Base-by-base conservation (phyloP, 2,113 vertebrate genomes). In the Okapia johnstoni region DNA sequence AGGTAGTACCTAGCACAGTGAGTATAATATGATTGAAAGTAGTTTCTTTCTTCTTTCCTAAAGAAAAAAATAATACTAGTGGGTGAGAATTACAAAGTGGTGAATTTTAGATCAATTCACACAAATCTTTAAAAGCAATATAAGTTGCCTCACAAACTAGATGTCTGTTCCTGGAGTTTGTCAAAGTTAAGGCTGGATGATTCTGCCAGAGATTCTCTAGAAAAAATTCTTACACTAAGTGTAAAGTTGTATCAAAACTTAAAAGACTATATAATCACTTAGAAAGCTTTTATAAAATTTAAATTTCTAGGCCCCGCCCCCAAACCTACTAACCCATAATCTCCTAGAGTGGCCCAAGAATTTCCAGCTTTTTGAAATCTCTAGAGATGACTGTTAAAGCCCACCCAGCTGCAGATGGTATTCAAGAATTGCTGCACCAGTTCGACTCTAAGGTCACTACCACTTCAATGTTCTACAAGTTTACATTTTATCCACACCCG, bases 51-150 rank as follows among this genome's bases (percentile, higher is more conserved):
- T 36, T 95, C 84, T 97, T 80, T 88, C 89, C 54, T 76, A 92
- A 90, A 88, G 28, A 60, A 96, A 85, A 76, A 66, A 89, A 92
- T 25, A 83, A 76, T 73, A 86, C 2, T 48, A 85, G 12, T 85
- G 16, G 13, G 4, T 91, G 17, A 21, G 76, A 94, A 94, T 90
- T 79, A 92, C 43, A 97, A 88, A 26, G 12, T 61, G n/a, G 21
- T 4, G 4, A 19, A 63, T 88, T 97, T 89, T 85, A 96, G 85
- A 81, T 94, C 46, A 90, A 48, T 88, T 15, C 46, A 90, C 54
- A 94, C 17, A 96, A 93, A 87, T 92, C 57, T 92, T 94, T 93
- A 85, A 88, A 97, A 93, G 46, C 43, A 93, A 94, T 73, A 10
- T 43, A 95, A 90, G 26, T 77, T 96, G 19, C 28, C 36, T 96